Evolutionary conservation across 2,888 invertebrate species (phyloP).

Genomic region (Limnephilus marmoratus): DNA sequence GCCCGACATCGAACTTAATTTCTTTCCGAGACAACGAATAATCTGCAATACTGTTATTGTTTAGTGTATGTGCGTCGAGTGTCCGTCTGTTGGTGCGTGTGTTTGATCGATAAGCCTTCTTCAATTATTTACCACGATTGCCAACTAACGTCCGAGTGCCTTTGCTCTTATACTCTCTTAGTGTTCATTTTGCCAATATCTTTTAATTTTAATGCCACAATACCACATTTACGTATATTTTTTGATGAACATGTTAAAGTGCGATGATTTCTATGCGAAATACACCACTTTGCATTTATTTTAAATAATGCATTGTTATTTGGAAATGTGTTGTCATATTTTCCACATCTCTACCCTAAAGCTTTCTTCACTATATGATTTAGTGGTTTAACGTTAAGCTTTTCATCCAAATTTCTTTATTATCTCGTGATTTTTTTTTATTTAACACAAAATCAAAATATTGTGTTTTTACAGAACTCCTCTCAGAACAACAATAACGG

Average conservation of each 20-base stretch:
- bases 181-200: neutral
- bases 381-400: neutral
- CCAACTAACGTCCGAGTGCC: slow-evolving; percentile 29
- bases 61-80: slow-evolving; percentile 26
- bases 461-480: neutral
- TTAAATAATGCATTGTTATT: neutral
- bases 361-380: neutral
- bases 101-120: slow-evolving; percentile 58
- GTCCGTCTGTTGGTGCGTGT: slow-evolving; percentile 29
- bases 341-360: neutral
- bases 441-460: slow-evolving; percentile 18
- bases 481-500: slow-evolving; percentile 2
- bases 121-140: slow-evolving; percentile 58
- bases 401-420: neutral
- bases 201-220: neutral
- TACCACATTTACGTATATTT: neutral
- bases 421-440: neutral
- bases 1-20: neutral
- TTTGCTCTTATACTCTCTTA: neutral
- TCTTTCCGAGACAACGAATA: slow-evolving; percentile 19
- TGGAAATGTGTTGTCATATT: neutral
- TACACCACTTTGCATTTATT: neutral
- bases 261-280: neutral
- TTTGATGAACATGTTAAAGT: neutral
- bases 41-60: neutral